Evolutionary conservation across 2,888 invertebrate genomes (phyloP), one percentile per base, ranked within the genome.

Genomic region (Acronicta leporina): DNA sequence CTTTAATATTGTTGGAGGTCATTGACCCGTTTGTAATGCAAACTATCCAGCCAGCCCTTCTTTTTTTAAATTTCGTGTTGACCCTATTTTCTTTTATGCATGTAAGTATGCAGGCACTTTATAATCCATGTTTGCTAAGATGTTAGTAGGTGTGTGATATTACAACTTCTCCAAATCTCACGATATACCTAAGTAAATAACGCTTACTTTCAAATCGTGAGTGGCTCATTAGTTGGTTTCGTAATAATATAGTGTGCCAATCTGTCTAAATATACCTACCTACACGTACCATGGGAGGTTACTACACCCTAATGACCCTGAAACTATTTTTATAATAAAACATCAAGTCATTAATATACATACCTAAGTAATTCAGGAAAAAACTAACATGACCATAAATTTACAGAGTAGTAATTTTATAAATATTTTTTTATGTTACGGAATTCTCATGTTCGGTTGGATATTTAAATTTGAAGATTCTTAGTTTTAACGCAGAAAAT

Each of bases 201-300:
- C 20, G 42, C 11, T 41, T 70, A 63, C 60, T 69, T 76, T 68
- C 58, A 59, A 75, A 61, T 62, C 63, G 68, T 76, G 73, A 48
- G 55, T 42, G n/a, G 11, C 38, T 69, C 57, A 71, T 76, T 79
- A 66, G 55, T 48, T 57, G 9, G 47, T 50, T 48, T 50, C 50
- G 55, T 61, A 63, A 64, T 67, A 41, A 52, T 50, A 54, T 43
- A 35, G n/a, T 64, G 57, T 79, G 63, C 65, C 64, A 68, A 71
- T 68, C 67, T 60, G 41, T 55, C 63, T 46, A 60, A 75, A 76
- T 53, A 73, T 57, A 66, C 62, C n/a, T n/a, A 62, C 14, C 11
- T n/a, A 27, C 15, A 20, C n/a, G n/a, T 20, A 20, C 20, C 20
- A 16, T 33, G 49, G 40, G 11, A 33, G 44, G 42, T 65, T 35